A percentile compares a stretch with the other conserved stretches of the same genome.
phyloP scores from a whole-genome alignment of 2,888 invertebrate genomes.

The Aphidoletes aphidimyza region DNA sequence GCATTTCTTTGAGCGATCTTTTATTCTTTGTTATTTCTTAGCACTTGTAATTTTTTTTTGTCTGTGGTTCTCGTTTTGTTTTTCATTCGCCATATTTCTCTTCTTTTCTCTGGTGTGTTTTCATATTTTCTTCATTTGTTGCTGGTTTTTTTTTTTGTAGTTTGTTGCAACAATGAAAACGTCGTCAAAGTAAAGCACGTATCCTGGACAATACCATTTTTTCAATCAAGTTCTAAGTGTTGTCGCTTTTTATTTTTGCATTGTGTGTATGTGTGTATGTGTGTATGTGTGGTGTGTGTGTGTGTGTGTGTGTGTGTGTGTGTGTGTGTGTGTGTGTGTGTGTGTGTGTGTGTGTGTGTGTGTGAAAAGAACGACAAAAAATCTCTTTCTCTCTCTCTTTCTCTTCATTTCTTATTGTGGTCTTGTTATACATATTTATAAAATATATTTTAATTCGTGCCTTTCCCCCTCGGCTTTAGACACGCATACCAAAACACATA shows the following conservation, averaged over 20 bases:
- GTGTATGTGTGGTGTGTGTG: background rate
- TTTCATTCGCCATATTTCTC: background rate
- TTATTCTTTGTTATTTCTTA: constrained; percentile 38
- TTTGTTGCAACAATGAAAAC: background rate
- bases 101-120: background rate
- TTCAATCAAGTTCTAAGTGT: background rate
- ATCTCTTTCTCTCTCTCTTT: background rate
- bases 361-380: background rate
- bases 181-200: background rate
- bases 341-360: constrained; percentile 1
- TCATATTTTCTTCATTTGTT: background rate
- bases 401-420: background rate
- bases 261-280: background rate
- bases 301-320: constrained; percentile 1
- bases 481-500: background rate
- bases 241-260: background rate
- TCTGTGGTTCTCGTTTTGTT: background rate
- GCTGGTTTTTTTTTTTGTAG: background rate
- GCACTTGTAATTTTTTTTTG: background rate
- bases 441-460: constrained; percentile 49
- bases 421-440: constrained; percentile 16
- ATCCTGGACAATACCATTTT: constrained; percentile 18
- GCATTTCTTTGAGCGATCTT: constrained; percentile 18
- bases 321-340: background rate
- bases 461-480: background rate